phyloP scores from a whole-genome alignment of 2,888 invertebrate species.

The Crioceris asparagi region DNA sequence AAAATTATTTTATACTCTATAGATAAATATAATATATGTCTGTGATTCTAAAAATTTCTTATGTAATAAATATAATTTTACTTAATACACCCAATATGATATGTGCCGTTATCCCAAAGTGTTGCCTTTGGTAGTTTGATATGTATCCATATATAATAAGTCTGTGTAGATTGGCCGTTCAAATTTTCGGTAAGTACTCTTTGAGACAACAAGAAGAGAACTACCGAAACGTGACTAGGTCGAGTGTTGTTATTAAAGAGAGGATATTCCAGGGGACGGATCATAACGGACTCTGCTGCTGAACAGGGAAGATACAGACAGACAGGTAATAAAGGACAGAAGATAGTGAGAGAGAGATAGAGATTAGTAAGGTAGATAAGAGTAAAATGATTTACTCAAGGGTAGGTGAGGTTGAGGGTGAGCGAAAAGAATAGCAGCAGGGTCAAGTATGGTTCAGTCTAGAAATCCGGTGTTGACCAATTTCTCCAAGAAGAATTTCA shows the following conservation, averaged over 20 bases:
- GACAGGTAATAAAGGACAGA: too few species aligned
- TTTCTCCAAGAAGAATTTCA: constrained; percentile 93
- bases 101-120: constrained; percentile 27
- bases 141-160: constrained; percentile 30
- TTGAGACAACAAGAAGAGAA: constrained; percentile 27
- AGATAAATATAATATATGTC: too few species aligned
- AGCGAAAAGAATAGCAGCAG: constrained; percentile 55
- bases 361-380: constrained; percentile 38
- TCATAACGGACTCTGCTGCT: constrained; percentile 37
- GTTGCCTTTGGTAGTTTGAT: constrained; percentile 31
- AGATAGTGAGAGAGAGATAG: too few species aligned
- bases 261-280: constrained; percentile 26
- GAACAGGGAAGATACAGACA: constrained; percentile 19
- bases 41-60: too few species aligned
- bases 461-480: constrained; percentile 92
- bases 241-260: constrained; percentile 1
- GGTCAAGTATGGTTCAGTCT: constrained; percentile 56
- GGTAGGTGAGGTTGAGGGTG: constrained; percentile 52
- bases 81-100: constrained; percentile 27
- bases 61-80: constrained; percentile 23
- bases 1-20: constrained; percentile 25
- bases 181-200: constrained; percentile 20
- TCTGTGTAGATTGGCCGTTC: constrained; percentile 31
- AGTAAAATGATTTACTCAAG: constrained; percentile 63
- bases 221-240: constrained; percentile 3